Base-by-base conservation (phyloP, 2,797 vertebrate genomes). In the Ispidina lecontei region DNA sequence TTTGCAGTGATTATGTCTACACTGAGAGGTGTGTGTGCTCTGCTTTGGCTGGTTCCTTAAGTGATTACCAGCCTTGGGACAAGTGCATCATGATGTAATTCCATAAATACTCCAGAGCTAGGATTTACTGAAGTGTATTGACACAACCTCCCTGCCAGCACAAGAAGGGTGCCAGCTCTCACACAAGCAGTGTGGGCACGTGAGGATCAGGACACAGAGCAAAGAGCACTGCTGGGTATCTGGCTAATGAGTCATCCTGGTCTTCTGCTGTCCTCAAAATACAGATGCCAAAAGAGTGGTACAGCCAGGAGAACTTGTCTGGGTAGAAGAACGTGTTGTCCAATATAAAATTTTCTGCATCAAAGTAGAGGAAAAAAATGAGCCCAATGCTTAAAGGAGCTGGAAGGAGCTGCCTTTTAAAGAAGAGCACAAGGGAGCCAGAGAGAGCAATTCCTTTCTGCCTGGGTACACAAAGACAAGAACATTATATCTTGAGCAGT, bases 21-120 rank as follows among this genome's bases (percentile, higher is more conserved):
- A 4, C 67, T 31, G 49, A 44, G 49, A 43, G 23, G 20, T 8
- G 2, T 0, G 6, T 44, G 46, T 13, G 41, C 23, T 79, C n/a
- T 79, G 28, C 64, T 39, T 39, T 75, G 69, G 28, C 7, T 56
- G 5, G 5, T 20, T 43, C 23, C 31, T 51, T 44, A 22, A 59
- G 19, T 26, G 33, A 35, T 4, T 13, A 6, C 18, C 29, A 88
- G 41, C 73, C 51, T 22, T 18, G 44, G 46, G 73, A 35, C 25
- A 49, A 80, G 29, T 0, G 0, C 37, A 41, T 54, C 12, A 19
- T 35, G 44, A 8, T 21, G 70, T 33, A 62, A 84, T 68, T 7
- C 54, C 18, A 1, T 12, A 13, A 0, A 0, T 31, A 6, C n/a
- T 55, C 14, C 54, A 29, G 49, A 55, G 1, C 4, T 19, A 56